Base-by-base conservation (phyloP, 1,140 invertebrate genomes). In the Temnothorax curvispinosus region DNA sequence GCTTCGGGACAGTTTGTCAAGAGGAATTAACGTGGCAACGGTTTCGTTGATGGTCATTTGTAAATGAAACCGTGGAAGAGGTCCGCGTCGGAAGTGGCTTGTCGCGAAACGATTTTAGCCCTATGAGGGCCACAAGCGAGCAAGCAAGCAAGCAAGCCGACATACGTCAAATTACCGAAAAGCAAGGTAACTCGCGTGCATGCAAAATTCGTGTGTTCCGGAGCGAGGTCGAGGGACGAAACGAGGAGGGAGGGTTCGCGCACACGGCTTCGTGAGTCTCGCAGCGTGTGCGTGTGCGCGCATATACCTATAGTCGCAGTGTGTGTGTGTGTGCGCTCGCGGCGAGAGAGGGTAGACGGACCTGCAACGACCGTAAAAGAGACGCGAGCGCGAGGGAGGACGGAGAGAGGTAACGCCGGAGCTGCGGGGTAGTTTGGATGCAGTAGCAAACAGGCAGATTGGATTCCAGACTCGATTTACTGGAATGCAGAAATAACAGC, bases 401-500 rank as follows among this genome's bases (percentile, higher is more conserved):
- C 84, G 80, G 74, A 89, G 35, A 35, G 81, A 71, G 71, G 88
- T 76, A 89, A 84, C 87, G 89, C 86, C 47, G n/a, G 65, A 78
- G 78, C 78, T 78, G 64, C 27, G 69, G 85, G 69, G 84, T 90
- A 90, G 81, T 89, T 85, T 87, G 87, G 84, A 89, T 88, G 87
- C 88, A 90, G 90, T 88, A 92, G 89, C 92, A 93, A 93, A 92
- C 91, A 93, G 92, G 89, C 92, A 93, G 93, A 92, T 93, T 93
- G 92, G 91, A 93, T 93, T 93, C 92, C 88, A 91, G 88, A 92
- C 88, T 93, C 92, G 93, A 93, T 93, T 93, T 92, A 93, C 90
- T 89, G 92, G 93, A 93, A 93, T 93, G 92, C 85, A 91, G 91
- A 91, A 93, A 93, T 91, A 93, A 93, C 92, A 93, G 93, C 90